Evolutionary conservation across 1,140 invertebrate species (phyloP), one percentile per base, ranked within the genome.

Genomic region (Drosophila nebulosa): DNA sequence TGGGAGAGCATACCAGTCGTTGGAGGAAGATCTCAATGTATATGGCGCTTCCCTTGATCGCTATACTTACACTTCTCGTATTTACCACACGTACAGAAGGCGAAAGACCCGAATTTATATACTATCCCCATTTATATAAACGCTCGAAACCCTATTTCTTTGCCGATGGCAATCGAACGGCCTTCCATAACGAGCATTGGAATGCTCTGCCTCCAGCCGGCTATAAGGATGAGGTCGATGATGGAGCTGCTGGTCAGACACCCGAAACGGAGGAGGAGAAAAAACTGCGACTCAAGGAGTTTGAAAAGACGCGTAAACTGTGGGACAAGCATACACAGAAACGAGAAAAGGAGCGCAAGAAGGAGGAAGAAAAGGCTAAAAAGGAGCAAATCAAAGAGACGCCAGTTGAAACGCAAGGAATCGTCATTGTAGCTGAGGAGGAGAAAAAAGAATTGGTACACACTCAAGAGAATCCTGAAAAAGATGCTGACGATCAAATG

Each of bases 121-220:
- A 93, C n/a, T 96, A 96, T 79, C 94, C 95, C 0, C 93, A 96
- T 91, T 74, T 97, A 90, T 92, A 95, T 16, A 92, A 94, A 24
- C 93, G 96, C 16, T 93, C 92, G 12, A 95, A 95, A 90, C 90
- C 92, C 22, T 98, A 96, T 92, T 96, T 95, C 62, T 98, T 96
- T 95, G 96, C 96, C 63, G 96, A 97, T 92, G 97, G 97, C 32
- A 94, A 95, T 79, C 94, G 95, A 32, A 92, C 93, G 2, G 91
- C 96, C 3, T 97, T 97, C 93, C 89, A 91, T 35, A 97, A 97
- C 92, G 93, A 95, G 35, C 93, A 95, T 70, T 90, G 92, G 36
- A 98, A 98, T 90, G 91, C 97, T 46, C 91, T 97, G 14, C 96
- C 96, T 18, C 78, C 73, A 10, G 93, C 92, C 51, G 97, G 97